phyloP scores from a whole-genome alignment of 1,140 invertebrate genomes.

The Pseudomyrmex cubaensis region DNA sequence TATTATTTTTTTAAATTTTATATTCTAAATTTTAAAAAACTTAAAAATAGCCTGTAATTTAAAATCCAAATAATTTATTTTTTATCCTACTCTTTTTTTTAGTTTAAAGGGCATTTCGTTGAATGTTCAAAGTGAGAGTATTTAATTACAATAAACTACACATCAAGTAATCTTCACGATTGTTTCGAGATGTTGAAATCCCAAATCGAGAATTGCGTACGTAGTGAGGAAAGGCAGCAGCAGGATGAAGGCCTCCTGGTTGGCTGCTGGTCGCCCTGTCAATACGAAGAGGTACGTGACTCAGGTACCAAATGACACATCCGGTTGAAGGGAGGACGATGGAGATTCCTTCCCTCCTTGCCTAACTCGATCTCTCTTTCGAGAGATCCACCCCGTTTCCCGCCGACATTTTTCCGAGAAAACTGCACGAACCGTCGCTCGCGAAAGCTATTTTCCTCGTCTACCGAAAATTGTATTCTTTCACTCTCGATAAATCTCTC shows the following conservation, averaged over 20 bases:
- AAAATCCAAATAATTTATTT: too few species aligned
- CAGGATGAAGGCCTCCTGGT: conserved; percentile 61
- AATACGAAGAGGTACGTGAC: conserved; percentile 83
- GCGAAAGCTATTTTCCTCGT: conserved; percentile 18
- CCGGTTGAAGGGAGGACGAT: conserved; percentile 64
- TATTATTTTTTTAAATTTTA: too few species aligned
- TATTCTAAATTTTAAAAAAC: too few species aligned
- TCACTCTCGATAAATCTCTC: not conserved
- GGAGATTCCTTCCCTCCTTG: conserved; percentile 1
- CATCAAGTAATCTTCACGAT: conserved; percentile 32
- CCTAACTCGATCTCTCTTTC: conserved; percentile 49
- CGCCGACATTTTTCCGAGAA: conserved; percentile 48
- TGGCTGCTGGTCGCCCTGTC: conserved; percentile 80
- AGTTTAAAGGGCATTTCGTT: too few species aligned
- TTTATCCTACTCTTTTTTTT: too few species aligned
- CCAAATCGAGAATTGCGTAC: conserved; percentile 60
- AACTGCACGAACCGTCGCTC: conserved; percentile 6
- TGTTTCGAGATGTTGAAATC: conserved; percentile 60
- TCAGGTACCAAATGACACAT: conserved; percentile 81
- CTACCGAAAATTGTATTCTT: conserved; percentile 24
- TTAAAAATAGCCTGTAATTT: too few species aligned
- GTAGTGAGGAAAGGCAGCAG: conserved; percentile 63
- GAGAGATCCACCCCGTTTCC: conserved; percentile 54
- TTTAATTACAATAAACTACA: too few species aligned
- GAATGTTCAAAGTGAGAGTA: too few species aligned